These are phyloP conservation scores for Synergus laeviventris DNA, from an alignment of 2,888 invertebrate species.

Conservation along the genomic window DNA sequence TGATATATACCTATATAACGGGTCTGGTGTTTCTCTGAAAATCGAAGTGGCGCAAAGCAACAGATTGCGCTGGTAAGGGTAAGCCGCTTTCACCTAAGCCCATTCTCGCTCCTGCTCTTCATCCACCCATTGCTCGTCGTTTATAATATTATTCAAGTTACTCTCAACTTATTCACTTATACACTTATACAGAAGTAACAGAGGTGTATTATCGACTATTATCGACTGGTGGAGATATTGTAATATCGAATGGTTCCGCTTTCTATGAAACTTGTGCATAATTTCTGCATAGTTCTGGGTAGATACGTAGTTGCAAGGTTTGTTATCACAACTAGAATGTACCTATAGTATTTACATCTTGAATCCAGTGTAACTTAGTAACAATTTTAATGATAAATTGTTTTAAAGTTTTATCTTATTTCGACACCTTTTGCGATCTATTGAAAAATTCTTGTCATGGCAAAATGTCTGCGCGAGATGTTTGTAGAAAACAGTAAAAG, in stretches of 20 bases:
- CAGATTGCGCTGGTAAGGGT: slow-evolving; percentile 56
- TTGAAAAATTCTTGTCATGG: background rate
- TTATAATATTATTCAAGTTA: slow-evolving; percentile 47
- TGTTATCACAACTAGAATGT: background rate
- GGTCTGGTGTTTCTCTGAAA: slow-evolving; percentile 50
- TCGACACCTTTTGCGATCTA: slow-evolving; percentile 7
- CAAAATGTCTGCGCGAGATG: background rate
- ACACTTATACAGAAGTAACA: slow-evolving; percentile 43
- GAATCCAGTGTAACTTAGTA: background rate
- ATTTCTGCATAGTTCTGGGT: background rate
- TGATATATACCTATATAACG: slow-evolving; percentile 34
- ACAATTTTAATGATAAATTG: too few species aligned
- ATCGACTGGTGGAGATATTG: background rate
- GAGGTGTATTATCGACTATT: background rate
- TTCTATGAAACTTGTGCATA: background rate
- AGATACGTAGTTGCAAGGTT: background rate
- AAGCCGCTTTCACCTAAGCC: slow-evolving; percentile 58
- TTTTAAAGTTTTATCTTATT: background rate
- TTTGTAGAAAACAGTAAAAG: slow-evolving; percentile 3
- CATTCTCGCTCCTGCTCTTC: slow-evolving; percentile 53
- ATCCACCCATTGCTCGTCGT: slow-evolving; percentile 46
- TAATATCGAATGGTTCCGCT: background rate
- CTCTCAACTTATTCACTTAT: slow-evolving; percentile 50
- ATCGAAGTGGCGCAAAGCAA: slow-evolving; percentile 54
- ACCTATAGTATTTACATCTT: background rate